These are phyloP conservation scores for Nematolebias whitei DNA, from an alignment of 2,113 vertebrate species.

Conservation along the genomic window DNA sequence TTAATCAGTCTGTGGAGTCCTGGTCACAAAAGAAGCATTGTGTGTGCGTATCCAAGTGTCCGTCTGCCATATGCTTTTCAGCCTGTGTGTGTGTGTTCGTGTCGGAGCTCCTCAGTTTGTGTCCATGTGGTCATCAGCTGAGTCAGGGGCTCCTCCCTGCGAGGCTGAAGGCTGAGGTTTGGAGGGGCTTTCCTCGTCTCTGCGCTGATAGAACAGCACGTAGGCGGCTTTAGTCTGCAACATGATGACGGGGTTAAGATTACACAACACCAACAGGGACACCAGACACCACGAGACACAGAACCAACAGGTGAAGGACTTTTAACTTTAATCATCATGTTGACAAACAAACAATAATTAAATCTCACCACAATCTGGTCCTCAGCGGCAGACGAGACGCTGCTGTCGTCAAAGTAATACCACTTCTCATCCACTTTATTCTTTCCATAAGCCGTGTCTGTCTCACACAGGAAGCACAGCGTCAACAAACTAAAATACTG, in stretches of 20 bases:
- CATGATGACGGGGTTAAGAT: constrained; percentile 22
- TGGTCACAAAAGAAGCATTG: constrained; percentile 70
- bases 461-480: constrained; percentile 28
- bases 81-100: constrained; percentile 60
- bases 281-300: constrained; percentile 28
- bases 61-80: constrained; percentile 66
- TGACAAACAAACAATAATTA: not conserved
- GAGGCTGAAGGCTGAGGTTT: constrained; percentile 76
- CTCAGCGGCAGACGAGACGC: constrained; percentile 89
- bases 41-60: constrained; percentile 64
- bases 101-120: constrained; percentile 85
- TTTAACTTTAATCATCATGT: not conserved
- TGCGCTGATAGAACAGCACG: constrained; percentile 94
- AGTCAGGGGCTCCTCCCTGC: constrained; percentile 72
- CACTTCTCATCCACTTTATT: constrained; percentile 91
- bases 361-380: constrained; percentile 96
- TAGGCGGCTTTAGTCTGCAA: constrained; percentile 94
- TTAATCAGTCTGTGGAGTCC: constrained; percentile 65
- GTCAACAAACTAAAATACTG: not conserved
- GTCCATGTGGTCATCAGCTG: constrained; percentile 91
- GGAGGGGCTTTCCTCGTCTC: constrained; percentile 79
- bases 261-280: constrained; percentile 36
- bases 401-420: constrained; percentile 98
- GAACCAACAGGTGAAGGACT: not conserved
- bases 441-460: constrained; percentile 95